Base-by-base conservation (phyloP, 2,888 invertebrate species). In the Amiota minor region DNA sequence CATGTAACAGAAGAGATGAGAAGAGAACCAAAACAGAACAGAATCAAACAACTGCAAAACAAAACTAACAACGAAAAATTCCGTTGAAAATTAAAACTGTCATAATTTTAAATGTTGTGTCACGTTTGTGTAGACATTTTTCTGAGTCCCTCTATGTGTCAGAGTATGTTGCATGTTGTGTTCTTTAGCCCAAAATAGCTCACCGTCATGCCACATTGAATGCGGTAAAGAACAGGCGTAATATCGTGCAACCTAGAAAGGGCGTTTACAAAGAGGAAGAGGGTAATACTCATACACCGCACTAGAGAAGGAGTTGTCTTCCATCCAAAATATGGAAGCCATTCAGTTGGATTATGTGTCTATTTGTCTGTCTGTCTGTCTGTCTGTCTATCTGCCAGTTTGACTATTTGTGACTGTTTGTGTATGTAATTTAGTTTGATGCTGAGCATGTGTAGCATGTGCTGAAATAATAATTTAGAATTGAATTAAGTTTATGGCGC, bases 131-230 rank as follows among this genome's bases (percentile, higher is more conserved):
- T 18, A 50, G 67, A 68, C 23, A 68, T 68, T 68, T 68, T 14
- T 16, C 67, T 53, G 6, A 20, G 56, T 35, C 35, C 35, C 35
- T 23, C 23, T 23, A 23, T 53, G 10, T 53, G 53, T 53, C 6
- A n/a, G 12, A 53, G 12, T 53, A 20, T 18, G 56, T 56, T 56
- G 23, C 23, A 14, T 68, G 67, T 75, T 71, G 73, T 76, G 65
- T 67, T 72, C 74, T 73, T 71, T 77, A 77, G 77, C 81, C 35
- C 73, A 77, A 82, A 82, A 82, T 84, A 82, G 81, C 83, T 84
- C 78, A 84, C 77, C 84, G 84, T 85, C 85, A 84, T 76, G 82
- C 75, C 75, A 81, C 81, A 84, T 82, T 85, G 74, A 79, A 81
- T 79, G 76, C 76, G 35, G 35, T 35, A 80, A 82, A 74, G 77